Evolutionary conservation across 2,797 vertebrate species (phyloP), one percentile per base, ranked within the genome.

Genomic region (Enteromius radiatus): DNA sequence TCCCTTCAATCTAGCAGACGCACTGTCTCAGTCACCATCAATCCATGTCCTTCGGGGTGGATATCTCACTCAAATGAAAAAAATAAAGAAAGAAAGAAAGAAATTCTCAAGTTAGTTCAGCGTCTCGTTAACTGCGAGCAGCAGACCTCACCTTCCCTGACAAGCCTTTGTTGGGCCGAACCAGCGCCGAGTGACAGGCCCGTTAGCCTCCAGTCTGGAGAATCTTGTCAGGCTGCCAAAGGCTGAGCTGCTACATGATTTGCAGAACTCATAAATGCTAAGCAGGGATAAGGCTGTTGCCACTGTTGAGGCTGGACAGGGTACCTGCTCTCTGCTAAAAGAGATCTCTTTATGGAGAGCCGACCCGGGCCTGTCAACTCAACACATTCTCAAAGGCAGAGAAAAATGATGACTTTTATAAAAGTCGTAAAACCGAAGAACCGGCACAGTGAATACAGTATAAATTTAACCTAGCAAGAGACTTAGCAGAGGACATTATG

Each of bases 191-290:
- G 85, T 88, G 89, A 90, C 87, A 88, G 87, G 76, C 80, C 87
- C 74, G 86, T 86, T 90, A 88, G 86, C 86, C 81, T 85, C 85
- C 84, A 84, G 84, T 83, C 88, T 85, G 81, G 80, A 84, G 71
- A 84, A 84, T 79, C 83, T 83, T 87, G 89, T 90, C 87, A 84
- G 68, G 36, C 85, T 88, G 87, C 88, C 87, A 87, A 86, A 76
- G 80, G 56, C 83, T 74, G 81, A 85, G 82, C 67, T 81, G 84
- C 79, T 82, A 86, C 85, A 84, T 86, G 86, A 87, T 88, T 87
- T 88, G 85, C 84, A 87, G 84, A 88, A 83, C 86, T 88, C 83
- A 87, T 88, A 88, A 86, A 90, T 88, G 89, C 89, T 87, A 86
- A 88, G 86, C 76, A 85, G 82, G 78, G 82, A 80, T 84, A 78